Base-by-base conservation (phyloP, 2,888 invertebrate species). In the Embidobia sp. region DNA sequence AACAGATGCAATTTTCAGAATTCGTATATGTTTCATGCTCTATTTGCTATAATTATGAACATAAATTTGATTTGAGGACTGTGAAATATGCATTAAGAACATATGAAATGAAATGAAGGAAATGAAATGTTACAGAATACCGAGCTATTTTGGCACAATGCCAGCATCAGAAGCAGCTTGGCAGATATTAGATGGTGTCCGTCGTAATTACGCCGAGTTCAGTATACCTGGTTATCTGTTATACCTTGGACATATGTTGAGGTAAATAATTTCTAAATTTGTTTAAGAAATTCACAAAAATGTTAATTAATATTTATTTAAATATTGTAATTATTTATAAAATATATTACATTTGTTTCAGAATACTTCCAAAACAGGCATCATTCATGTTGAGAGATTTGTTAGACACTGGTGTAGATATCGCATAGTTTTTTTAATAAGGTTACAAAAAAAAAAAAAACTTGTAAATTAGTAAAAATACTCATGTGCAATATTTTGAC, bases 81-180 rank as follows among this genome's bases (percentile, higher is more conserved):
- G n/a, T n/a, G n/a, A n/a, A 22, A 22, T 22, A 22, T 22, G 6
- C 22, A 3, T 22, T 22, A 22, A 31, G 11, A 33, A 11, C 10
- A 33, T 33, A 10, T 10, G 6, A 5, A 16, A 49, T 51, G 4
- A 19, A 19, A 19, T 51, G 1, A 22, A 1, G 13, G 7, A 37
- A 53, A 22, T 44, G 1, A 69, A 63, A 59, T 44, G 15, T 55
- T 72, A 40, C 15, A 93, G 93, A 82, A 93, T 94, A 84, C 92
- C 93, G 3, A 92, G 92, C 82, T 93, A 93, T 83, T 93, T 93
- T 80, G 93, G 93, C 6, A 93, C 93, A 6, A 92, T 93, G 81
- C 91, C 92, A 22, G 92, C 93, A 0, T 83, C 86, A 1, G 90
- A 91, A 37, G 93, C 93, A 4, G 94, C 93, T 0, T 85, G 84